Percentiles rank a stretch among this genome's conserved stretches.
These are phyloP conservation scores for Cephalotes varians DNA, from an alignment of 2,888 invertebrate species.

Conservation along the genomic window DNA sequence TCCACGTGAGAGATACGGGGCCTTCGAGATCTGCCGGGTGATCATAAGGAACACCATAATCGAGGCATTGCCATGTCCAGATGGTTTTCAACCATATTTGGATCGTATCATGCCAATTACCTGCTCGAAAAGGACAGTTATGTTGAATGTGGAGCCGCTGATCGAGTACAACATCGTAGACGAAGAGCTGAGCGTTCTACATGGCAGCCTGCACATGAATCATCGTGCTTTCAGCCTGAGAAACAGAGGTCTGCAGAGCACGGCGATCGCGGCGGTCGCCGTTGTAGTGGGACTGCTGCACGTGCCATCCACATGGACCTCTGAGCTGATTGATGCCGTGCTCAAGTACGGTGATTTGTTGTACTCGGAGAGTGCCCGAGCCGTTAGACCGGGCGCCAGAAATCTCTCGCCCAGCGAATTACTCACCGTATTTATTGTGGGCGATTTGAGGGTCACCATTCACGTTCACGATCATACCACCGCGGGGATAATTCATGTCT, in stretches of 20 bases:
- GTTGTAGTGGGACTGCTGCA: slow-evolving; percentile 88
- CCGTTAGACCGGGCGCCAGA: slow-evolving; percentile 72
- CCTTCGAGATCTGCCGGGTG: slow-evolving; percentile 76
- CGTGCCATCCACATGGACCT: slow-evolving; percentile 87
- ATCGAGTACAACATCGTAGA: slow-evolving; percentile 75
- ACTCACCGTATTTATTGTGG: slow-evolving; percentile 79
- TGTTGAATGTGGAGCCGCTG: slow-evolving; percentile 75
- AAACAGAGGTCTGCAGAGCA: slow-evolving; percentile 86
- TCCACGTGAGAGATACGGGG: slow-evolving; percentile 76
- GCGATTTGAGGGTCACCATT: slow-evolving; percentile 78
- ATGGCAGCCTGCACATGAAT: slow-evolving; percentile 75
- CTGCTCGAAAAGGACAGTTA: slow-evolving; percentile 65
- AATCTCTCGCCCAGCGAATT: slow-evolving; percentile 80
- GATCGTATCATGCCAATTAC: slow-evolving; percentile 68
- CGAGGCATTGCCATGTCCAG: slow-evolving; percentile 79
- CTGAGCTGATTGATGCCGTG: slow-evolving; percentile 87
- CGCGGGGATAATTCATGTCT: slow-evolving; percentile 77
- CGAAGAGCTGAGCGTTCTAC: slow-evolving; percentile 75
- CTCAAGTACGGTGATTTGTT: slow-evolving; percentile 89
- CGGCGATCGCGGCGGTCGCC: slow-evolving; percentile 88
- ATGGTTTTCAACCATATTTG: slow-evolving; percentile 76
- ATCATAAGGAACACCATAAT: slow-evolving; percentile 77
- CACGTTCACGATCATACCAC: slow-evolving; percentile 75
- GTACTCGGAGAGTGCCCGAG: slow-evolving; percentile 84
- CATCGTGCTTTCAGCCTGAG: slow-evolving; percentile 69